Conservation (phyloP, 2,888 invertebrate genomes). For the Blastobasis adustella region DNA sequence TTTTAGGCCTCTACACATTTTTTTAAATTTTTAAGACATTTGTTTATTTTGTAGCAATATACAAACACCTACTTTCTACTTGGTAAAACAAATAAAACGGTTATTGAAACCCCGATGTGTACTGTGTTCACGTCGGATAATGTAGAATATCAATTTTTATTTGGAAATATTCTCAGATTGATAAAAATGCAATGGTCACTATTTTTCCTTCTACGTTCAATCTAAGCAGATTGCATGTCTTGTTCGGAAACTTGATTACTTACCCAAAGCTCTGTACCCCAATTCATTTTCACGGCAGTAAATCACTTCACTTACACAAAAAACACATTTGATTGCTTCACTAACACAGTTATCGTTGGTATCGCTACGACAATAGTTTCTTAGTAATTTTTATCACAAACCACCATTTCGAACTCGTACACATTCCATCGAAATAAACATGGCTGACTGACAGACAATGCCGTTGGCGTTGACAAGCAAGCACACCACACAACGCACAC, state of each 20-base stretch:
- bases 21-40: too few relatives aligned
- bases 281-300: conserved; percentile 74
- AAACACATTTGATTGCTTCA: conserved; percentile 64
- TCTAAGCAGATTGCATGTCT: too few relatives aligned
- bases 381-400: conserved; percentile 52
- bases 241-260: conserved; percentile 34
- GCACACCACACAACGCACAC: neutral
- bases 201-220: too few relatives aligned
- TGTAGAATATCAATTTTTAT: too few relatives aligned
- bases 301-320: conserved; percentile 61
- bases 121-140: too few relatives aligned
- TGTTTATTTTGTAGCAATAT: too few relatives aligned
- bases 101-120: too few relatives aligned
- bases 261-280: conserved; percentile 82
- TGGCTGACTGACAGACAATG: conserved; percentile 58
- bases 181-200: too few relatives aligned
- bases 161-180: too few relatives aligned
- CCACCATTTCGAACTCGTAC: conserved; percentile 61
- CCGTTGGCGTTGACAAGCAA: conserved; percentile 15
- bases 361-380: conserved; percentile 39
- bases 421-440: conserved; percentile 63
- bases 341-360: conserved; percentile 43
- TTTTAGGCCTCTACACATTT: too few relatives aligned
- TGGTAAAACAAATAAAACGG: too few relatives aligned
- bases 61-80: too few relatives aligned